Percentiles rank a stretch among this genome's conserved stretches.
phyloP scores from a whole-genome alignment of 2,113 vertebrate species.

The Morone chrysops region DNA sequence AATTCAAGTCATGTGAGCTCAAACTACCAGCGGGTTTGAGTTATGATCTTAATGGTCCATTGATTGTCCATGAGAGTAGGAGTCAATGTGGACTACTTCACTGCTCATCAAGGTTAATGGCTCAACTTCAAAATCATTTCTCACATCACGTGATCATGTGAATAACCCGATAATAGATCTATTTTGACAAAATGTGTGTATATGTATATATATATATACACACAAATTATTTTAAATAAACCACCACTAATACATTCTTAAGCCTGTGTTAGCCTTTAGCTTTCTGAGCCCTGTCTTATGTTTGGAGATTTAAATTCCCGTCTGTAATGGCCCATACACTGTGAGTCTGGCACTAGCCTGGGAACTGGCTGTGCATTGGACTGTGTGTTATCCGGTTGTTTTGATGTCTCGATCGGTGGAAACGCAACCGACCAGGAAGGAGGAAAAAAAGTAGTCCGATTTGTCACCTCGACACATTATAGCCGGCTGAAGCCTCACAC shows the following conservation, averaged over 20 bases:
- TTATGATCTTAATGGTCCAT: conserved; percentile 5
- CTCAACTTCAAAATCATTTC: not conserved
- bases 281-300: not conserved
- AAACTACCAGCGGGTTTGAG: not conserved
- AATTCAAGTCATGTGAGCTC: conserved; percentile 54
- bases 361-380: conserved; percentile 42
- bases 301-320: conserved; percentile 1
- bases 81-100: conserved; percentile 28
- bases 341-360: conserved; percentile 56
- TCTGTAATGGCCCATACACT: not conserved
- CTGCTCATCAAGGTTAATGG: conserved; percentile 8
- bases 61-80: conserved; percentile 22
- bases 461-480: conserved; percentile 71
- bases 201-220: not conserved
- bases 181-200: not conserved
- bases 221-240: not conserved
- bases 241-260: not conserved
- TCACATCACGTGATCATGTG: conserved; percentile 14
- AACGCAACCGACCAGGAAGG: conserved; percentile 60
- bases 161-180: not conserved
- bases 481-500: conserved; percentile 59
- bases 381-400: conserved; percentile 58
- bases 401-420: conserved; percentile 72
- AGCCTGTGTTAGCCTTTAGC: not conserved
- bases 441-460: conserved; percentile 34